Conservation (phyloP, 1,140 invertebrate genomes). For the Galleria mellonella region DNA sequence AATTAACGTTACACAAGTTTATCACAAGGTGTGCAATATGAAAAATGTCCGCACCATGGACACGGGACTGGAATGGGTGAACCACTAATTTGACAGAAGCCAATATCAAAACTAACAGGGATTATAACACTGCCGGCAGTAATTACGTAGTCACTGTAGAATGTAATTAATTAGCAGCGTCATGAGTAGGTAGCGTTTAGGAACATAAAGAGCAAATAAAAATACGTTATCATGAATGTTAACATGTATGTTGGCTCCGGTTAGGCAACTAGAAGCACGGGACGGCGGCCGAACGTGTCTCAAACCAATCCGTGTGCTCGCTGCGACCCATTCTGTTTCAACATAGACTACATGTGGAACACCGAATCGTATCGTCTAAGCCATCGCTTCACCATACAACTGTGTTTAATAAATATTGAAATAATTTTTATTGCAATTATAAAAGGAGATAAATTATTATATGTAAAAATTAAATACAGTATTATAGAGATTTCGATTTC, state of each 20-base stretch:
- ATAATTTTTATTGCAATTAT: slow-evolving; percentile 1
- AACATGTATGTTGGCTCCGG: slow-evolving; percentile 30
- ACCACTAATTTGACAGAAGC: slow-evolving; percentile 7
- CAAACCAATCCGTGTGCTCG: slow-evolving; percentile 50
- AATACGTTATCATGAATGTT: slow-evolving; percentile 32
- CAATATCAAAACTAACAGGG: slow-evolving; percentile 8
- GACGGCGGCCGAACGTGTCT: slow-evolving; percentile 49
- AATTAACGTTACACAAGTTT: slow-evolving; percentile 75
- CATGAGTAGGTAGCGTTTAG: slow-evolving; percentile 42
- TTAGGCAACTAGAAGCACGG: slow-evolving; percentile 74
- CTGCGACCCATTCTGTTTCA: slow-evolving; percentile 30
- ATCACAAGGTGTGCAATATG: slow-evolving; percentile 17
- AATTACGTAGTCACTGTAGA: slow-evolving; percentile 4
- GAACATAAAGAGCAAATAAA: slow-evolving; percentile 52
- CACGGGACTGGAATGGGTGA: slow-evolving; percentile 13
- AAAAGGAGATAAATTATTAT: background rate
- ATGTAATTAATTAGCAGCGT: slow-evolving; percentile 13
- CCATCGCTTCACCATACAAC: slow-evolving; percentile 18
- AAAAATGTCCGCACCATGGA: slow-evolving; percentile 10
- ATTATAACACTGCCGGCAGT: slow-evolving; percentile 1
- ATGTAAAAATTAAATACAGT: too few species aligned
- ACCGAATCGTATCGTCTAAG: slow-evolving; percentile 26
- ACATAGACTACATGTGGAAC: slow-evolving; percentile 34
- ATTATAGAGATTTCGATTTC: too few species aligned
- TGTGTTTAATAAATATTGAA: slow-evolving; percentile 8